Evolutionary conservation across 1,140 invertebrate species (phyloP).

Genomic region (Calycopis cecrops): DNA sequence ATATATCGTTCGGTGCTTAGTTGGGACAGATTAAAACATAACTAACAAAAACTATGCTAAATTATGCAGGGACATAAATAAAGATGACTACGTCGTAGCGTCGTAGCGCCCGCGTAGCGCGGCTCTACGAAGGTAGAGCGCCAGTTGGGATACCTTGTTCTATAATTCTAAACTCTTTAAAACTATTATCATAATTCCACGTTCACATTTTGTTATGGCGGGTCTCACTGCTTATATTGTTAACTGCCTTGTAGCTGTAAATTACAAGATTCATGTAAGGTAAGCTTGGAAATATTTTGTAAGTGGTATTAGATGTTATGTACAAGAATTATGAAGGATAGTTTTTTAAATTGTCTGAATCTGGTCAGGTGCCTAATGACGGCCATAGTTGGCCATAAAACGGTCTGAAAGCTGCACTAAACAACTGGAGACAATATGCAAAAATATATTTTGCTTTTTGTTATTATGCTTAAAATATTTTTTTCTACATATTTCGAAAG

Average conservation of each 20-base stretch:
- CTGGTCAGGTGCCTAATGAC: not conserved
- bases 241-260: slow-evolving; percentile 19
- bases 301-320: not conserved
- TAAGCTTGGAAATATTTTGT: not conserved
- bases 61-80: slow-evolving; percentile 40
- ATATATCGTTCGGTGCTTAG: not conserved
- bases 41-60: slow-evolving; percentile 39
- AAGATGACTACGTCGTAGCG: slow-evolving; percentile 41
- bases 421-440: not conserved
- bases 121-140: slow-evolving; percentile 47
- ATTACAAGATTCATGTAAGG: slow-evolving; percentile 26
- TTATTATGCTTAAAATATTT: too few species aligned
- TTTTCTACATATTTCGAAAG: too few species aligned
- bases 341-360: not conserved
- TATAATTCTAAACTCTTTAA: slow-evolving; percentile 64
- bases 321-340: slow-evolving; percentile 1
- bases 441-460: too few species aligned
- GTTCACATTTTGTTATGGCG: slow-evolving; percentile 57
- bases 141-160: slow-evolving; percentile 40
- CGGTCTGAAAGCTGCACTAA: not conserved
- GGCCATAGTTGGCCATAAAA: slow-evolving; percentile 1
- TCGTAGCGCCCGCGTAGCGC: slow-evolving; percentile 35
- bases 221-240: slow-evolving; percentile 31
- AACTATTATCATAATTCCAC: slow-evolving; percentile 66
- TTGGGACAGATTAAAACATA: slow-evolving; percentile 2